Conservation (phyloP, 2,797 vertebrate species). For the Echiichthys vipera region DNA sequence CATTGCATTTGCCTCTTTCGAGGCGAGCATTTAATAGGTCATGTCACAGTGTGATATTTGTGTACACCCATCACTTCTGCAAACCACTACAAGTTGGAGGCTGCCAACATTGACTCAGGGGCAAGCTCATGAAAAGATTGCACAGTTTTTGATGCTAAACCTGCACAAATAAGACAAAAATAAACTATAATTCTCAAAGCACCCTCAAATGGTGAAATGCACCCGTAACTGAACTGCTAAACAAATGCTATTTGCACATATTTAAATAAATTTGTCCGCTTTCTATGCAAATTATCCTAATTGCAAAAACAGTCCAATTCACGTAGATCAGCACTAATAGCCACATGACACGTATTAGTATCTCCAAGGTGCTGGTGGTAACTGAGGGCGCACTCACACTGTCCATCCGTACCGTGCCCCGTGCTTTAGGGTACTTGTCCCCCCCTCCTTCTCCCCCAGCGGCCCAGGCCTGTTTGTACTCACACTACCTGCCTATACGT, state of each 20-base stretch:
- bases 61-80: conserved; percentile 36
- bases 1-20: conserved; percentile 14
- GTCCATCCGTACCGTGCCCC: too few relatives aligned
- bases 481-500: too few relatives aligned
- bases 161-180: too few relatives aligned
- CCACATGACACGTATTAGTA: not conserved
- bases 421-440: too few relatives aligned
- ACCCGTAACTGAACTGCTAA: not conserved
- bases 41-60: conserved; percentile 32
- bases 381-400: too few relatives aligned
- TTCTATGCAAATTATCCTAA: not conserved
- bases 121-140: too few relatives aligned
- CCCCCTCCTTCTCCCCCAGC: too few relatives aligned
- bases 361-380: not conserved
- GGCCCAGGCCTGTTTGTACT: too few relatives aligned
- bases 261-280: not conserved
- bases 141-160: too few relatives aligned
- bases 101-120: conserved; percentile 64
- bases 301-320: not conserved
- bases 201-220: not conserved
- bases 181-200: not conserved
- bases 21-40: conserved; percentile 39
- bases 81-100: conserved; percentile 62
- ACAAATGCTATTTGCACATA: not conserved
- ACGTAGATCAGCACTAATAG: not conserved